Base-by-base conservation (phyloP, 2,797 vertebrate genomes). In the Peromyscus aztecus region DNA sequence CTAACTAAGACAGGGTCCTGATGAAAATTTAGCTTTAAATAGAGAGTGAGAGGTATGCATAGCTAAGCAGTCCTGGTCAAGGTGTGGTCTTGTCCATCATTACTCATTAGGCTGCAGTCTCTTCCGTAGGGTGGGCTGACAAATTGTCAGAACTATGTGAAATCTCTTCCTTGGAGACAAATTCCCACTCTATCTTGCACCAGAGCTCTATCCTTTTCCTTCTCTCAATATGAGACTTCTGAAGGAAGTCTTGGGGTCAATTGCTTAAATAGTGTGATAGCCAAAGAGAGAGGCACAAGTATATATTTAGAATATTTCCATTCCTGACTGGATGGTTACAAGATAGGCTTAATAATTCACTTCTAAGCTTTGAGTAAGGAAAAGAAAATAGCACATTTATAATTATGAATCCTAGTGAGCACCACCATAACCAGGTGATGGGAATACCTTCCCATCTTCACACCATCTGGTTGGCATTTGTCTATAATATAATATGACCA, bases 281-380 rank as follows among this genome's bases (percentile, higher is more conserved):
- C 34, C 67, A 71, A 57, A 73, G 24, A 7, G 16, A 73, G n/a
- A 73, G 67, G 23, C 52, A 73, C n/a, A 87, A 17, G 27, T 59
- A 31, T 59, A 69, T 73, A 12, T 21, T 40, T 57, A 19, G 27
- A 57, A 57, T 88, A 31, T 43, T 27, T 88, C 5, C 24, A 57
- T 73, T 40, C 52, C 67, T 55, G 24, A 31, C 24, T 59, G 10
- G 52, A 76, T 46, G 13, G 29, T 24, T 61, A 3, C 11, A 43
- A 11, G 65, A 46, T 85, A 88, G 61, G 73, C n/a, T 82, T 90
- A 43, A 43, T 88, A 71, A 76, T 16, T 93, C 31, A 75, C 34
- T 86, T 57, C 49, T 55, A 88, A 75, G 31, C 37, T 75, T 57
- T 87, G 34, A 96, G 21, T 55, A 91, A 88, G 40, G 19, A 89